Evolutionary conservation across 2,888 invertebrate species (phyloP).

Genomic region (Gastrophysa polygoni): DNA sequence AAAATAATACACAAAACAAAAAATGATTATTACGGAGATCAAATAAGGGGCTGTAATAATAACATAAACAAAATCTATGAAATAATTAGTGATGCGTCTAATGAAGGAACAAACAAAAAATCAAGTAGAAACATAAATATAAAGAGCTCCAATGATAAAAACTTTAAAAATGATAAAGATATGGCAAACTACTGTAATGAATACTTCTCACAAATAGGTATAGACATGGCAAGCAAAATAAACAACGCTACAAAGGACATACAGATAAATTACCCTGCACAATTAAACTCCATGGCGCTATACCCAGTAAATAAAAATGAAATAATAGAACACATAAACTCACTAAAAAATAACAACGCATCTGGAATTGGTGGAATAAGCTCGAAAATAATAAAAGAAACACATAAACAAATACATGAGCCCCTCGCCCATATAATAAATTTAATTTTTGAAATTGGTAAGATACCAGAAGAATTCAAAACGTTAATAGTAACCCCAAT

Average conservation of each 20-base stretch:
- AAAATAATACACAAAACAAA: not conserved
- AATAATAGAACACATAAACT: not conserved
- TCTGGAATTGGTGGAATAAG: conserved; percentile 4
- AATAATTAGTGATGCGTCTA: not conserved
- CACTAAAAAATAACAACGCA: not conserved
- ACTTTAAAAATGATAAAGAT: conserved; percentile 3
- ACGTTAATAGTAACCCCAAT: conserved; percentile 2
- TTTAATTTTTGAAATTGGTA: not conserved
- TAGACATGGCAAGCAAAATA: not conserved
- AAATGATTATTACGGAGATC: not conserved
- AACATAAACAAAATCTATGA: not conserved
- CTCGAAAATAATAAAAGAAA: not conserved
- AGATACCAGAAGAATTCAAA: conserved; percentile 4
- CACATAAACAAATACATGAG: not conserved
- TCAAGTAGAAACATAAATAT: not conserved
- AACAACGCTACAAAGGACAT: not conserved
- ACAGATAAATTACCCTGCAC: not conserved
- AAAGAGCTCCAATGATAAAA: not conserved
- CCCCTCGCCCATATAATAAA: not conserved
- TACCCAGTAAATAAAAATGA: not conserved
- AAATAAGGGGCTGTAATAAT: not conserved
- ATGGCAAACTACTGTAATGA: conserved; percentile 1
- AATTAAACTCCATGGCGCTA: not conserved
- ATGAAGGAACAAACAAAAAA: not conserved
- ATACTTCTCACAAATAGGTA: not conserved